Base-by-base conservation (phyloP, 2,888 invertebrate species). In the Criorhina ranunculi region DNA sequence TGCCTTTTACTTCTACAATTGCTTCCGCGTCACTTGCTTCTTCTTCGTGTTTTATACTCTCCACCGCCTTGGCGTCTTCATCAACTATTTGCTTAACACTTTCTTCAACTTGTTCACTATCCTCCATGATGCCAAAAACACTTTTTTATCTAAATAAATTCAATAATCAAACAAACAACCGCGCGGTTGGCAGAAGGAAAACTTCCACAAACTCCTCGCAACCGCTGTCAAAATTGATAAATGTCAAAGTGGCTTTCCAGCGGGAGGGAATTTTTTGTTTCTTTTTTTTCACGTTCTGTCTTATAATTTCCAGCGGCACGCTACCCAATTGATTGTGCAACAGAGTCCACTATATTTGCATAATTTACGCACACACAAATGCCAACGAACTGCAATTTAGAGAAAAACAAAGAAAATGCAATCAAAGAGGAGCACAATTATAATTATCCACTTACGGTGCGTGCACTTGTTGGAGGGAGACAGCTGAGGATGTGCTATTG, bases 261-360 rank as follows among this genome's bases (percentile, higher is more conserved):
- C 17, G 35, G 4, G 49, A 44, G 62, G 69, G 46, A 75, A 40
- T 40, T 53, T 59, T 37, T 42, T 59, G 42, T 49, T 53, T 17
- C 5, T 7, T 17, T 33, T 15, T 33, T 9, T 5, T 15, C 31
- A 35, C 24, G 24, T 24, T 24, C 24, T 24, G 24, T 29, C 33
- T 42, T 40, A 37, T 31, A 37, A 44, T 46, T 70, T 85, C 79
- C 80, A 85, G 70, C 66, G 44, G 73, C 44, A 62, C 60, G 29
- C 46, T 53, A 44, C 19, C 12, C 44, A 31, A 80, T 80, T 76
- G 70, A 85, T 76, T 85, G 85, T 80, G 75, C 75, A 85, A 85
- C 57, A 80, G 75, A 76, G 80, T 1, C 75, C 15, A 53, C 75
- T 85, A 85, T 85, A 85, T 60, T 70, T 46, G 46, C 75, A 85